Percentiles rank a stretch among this genome's conserved stretches.
These are phyloP conservation scores for Selenia dentaria DNA, from an alignment of 2,888 invertebrate genomes.

Conservation along the genomic window DNA sequence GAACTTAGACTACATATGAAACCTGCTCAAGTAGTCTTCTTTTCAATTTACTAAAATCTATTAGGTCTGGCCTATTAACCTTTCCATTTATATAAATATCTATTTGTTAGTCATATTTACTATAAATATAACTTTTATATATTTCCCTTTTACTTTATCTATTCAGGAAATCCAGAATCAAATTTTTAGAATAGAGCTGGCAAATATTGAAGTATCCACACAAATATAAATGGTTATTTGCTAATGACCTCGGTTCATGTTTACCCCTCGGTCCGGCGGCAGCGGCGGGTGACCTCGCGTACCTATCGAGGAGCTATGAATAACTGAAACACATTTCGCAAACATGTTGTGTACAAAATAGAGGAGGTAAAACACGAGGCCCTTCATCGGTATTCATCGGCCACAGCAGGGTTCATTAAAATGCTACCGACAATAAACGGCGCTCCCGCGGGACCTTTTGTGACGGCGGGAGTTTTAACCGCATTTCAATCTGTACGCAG, in stretches of 20 bases:
- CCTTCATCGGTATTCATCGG: slow-evolving; percentile 74
- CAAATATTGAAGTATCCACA: slow-evolving; percentile 21
- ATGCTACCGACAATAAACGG: slow-evolving; percentile 76
- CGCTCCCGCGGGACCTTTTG: slow-evolving; percentile 66
- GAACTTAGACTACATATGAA: too few species aligned
- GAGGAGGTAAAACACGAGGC: slow-evolving; percentile 41
- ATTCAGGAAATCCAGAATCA: background rate
- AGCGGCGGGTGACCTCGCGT: slow-evolving; percentile 4
- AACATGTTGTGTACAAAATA: slow-evolving; percentile 47
- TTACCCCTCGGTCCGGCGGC: slow-evolving; percentile 12
- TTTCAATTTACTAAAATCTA: too few species aligned
- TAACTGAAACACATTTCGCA: slow-evolving; percentile 40
- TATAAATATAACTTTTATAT: background rate
- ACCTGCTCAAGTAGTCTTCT: too few species aligned
- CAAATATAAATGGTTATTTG: slow-evolving; percentile 27
- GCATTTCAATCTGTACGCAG: slow-evolving; percentile 73
- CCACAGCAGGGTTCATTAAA: slow-evolving; percentile 72
- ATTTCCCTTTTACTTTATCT: background rate
- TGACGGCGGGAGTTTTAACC: slow-evolving; percentile 64
- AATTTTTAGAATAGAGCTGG: slow-evolving; percentile 4
- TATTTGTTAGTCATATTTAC: too few species aligned
- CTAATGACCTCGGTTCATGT: slow-evolving; percentile 28
- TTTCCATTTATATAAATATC: too few species aligned
- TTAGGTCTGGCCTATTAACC: too few species aligned
- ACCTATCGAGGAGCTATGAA: slow-evolving; percentile 27